phyloP scores from a whole-genome alignment of 2,797 vertebrate genomes.

The Channallabes apus region DNA sequence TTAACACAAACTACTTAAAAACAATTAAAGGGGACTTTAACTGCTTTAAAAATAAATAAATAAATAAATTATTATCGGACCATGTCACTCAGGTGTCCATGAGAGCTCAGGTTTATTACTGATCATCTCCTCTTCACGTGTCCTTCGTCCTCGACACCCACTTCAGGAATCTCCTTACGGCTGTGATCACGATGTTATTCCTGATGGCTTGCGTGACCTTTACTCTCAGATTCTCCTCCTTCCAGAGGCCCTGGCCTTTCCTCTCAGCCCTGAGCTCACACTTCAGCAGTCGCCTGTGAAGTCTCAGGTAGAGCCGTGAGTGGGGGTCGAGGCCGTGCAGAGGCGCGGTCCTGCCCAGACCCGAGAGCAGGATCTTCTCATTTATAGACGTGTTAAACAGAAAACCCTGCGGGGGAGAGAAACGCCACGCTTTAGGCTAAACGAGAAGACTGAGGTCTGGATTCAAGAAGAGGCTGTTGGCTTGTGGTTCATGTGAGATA shows the following conservation, averaged over 20 bases:
- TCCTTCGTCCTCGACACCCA: constrained; percentile 52
- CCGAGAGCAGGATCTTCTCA: constrained; percentile 82
- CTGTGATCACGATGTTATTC: constrained; percentile 58
- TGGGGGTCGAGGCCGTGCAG: constrained; percentile 75
- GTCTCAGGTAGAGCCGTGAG: constrained; percentile 80
- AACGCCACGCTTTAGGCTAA: neutral
- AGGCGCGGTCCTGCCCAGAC: constrained; percentile 81
- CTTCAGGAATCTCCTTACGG: constrained; percentile 66
- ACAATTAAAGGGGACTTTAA: neutral
- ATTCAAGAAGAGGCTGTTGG: no score
- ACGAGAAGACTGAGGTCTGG: neutral
- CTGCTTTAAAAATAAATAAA: no score
- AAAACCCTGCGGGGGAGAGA: constrained; percentile 69
- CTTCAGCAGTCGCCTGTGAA: constrained; percentile 83
- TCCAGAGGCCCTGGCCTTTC: constrained; percentile 87
- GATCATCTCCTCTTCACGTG: constrained; percentile 10
- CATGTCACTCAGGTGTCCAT: neutral
- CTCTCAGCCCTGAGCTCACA: constrained; percentile 86
- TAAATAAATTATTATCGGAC: no score
- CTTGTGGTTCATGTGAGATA: neutral
- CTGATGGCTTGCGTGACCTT: constrained; percentile 59
- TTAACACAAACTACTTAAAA: neutral
- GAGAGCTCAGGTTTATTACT: neutral
- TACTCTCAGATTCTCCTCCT: constrained; percentile 75
- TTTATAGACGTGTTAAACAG: constrained; percentile 80